Conservation (phyloP, 2,888 invertebrate species). For the Phortica magna region DNA sequence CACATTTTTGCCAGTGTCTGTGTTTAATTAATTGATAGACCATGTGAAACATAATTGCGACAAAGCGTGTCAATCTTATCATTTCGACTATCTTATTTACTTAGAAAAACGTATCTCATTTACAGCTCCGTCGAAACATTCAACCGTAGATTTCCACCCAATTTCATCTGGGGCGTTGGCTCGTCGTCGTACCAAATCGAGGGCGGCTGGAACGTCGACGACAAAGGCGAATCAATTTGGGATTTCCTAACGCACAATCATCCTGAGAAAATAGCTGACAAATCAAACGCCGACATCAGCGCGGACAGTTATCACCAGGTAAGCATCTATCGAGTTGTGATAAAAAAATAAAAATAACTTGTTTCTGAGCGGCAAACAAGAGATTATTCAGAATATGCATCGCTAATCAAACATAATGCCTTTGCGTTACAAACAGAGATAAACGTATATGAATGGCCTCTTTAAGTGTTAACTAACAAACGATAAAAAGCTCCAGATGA, state of each 20-base stretch:
- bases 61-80: background rate
- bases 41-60: background rate
- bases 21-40: too few relatives aligned
- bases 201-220: conserved; percentile 77
- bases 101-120: background rate
- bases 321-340: conserved; percentile 48
- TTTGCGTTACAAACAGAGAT: too few relatives aligned
- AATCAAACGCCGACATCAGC: conserved; percentile 81
- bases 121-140: conserved; percentile 43
- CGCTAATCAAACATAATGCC: too few relatives aligned
- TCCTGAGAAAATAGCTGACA: conserved; percentile 82
- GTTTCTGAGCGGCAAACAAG: too few relatives aligned
- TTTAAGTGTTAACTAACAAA: too few relatives aligned
- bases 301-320: conserved; percentile 80
- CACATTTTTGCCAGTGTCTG: too few relatives aligned
- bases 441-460: too few relatives aligned
- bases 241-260: conserved; percentile 81
- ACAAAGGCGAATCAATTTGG: conserved; percentile 82
- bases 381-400: too few relatives aligned
- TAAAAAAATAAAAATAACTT: too few relatives aligned
- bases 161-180: conserved; percentile 77
- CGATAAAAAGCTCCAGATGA: too few relatives aligned
- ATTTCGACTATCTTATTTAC: background rate
- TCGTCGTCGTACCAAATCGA: conserved; percentile 77
- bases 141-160: conserved; percentile 73